phyloP scores from a whole-genome alignment of 2,113 vertebrate genomes.

The Melanerpes formicivorus region DNA sequence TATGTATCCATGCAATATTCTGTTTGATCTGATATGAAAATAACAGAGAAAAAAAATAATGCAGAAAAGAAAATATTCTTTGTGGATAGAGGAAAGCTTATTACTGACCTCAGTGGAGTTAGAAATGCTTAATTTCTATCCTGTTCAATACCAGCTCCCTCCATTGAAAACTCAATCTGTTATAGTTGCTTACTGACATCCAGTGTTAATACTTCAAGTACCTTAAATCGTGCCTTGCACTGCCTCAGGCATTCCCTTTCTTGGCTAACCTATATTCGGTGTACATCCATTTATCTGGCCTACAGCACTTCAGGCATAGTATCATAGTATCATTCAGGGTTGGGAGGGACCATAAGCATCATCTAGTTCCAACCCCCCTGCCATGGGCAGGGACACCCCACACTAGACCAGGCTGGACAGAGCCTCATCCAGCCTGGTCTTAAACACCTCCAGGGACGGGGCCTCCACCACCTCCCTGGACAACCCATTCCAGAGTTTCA shows the following conservation, averaged over 20 bases:
- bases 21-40: not conserved
- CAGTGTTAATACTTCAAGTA: not conserved
- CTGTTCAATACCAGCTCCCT: not conserved
- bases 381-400: no score
- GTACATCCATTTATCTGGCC: not conserved
- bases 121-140: not conserved
- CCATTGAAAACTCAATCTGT: not conserved
- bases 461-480: no score
- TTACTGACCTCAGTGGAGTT: not conserved
- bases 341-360: no score
- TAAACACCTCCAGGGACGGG: no score
- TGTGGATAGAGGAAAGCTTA: not conserved
- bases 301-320: not conserved
- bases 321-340: no score
- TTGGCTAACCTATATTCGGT: not conserved
- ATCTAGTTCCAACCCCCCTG: no score
- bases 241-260: not conserved
- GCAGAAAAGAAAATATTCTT: not conserved
- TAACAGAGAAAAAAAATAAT: not conserved
- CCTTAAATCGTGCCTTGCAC: not conserved
- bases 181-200: not conserved
- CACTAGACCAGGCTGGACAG: no score
- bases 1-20: not conserved
- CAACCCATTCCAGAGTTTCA: no score
- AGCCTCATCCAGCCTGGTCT: no score